A percentile compares a stretch with the other conserved stretches of the same genome.
These are phyloP conservation scores for Raja brachyura DNA, from an alignment of 2,113 vertebrate species.

Conservation along the genomic window DNA sequence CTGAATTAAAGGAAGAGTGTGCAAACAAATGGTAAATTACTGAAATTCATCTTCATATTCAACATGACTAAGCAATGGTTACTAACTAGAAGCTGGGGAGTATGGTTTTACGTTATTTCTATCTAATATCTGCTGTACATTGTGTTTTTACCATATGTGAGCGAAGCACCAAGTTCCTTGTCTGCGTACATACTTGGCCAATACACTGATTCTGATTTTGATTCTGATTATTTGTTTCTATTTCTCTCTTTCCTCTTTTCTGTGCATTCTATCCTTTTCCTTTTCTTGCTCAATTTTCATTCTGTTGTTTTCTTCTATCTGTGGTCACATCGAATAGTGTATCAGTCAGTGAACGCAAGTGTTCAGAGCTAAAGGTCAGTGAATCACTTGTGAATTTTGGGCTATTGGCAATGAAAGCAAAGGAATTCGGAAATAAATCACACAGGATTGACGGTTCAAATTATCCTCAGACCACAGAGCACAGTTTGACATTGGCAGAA, in stretches of 20 bases:
- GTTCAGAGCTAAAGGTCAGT: background rate
- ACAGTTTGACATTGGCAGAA: background rate
- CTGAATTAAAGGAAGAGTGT: background rate
- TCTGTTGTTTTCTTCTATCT: background rate
- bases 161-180: too few relatives aligned
- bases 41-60: background rate
- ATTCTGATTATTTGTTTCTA: background rate
- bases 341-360: background rate
- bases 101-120: background rate
- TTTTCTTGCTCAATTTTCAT: background rate
- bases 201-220: too few relatives aligned
- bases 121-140: too few relatives aligned
- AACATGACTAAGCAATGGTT: background rate
- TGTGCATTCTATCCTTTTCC: background rate
- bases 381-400: background rate
- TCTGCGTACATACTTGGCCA: too few relatives aligned
- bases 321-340: background rate
- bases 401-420: background rate
- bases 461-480: background rate
- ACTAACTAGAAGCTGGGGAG: background rate
- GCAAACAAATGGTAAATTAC: too few relatives aligned
- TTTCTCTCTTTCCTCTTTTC: background rate
- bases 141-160: too few relatives aligned
- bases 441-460: background rate
- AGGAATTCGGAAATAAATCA: background rate